Conservation (phyloP, 2,888 invertebrate genomes). For the Ypsolopha scabrella region DNA sequence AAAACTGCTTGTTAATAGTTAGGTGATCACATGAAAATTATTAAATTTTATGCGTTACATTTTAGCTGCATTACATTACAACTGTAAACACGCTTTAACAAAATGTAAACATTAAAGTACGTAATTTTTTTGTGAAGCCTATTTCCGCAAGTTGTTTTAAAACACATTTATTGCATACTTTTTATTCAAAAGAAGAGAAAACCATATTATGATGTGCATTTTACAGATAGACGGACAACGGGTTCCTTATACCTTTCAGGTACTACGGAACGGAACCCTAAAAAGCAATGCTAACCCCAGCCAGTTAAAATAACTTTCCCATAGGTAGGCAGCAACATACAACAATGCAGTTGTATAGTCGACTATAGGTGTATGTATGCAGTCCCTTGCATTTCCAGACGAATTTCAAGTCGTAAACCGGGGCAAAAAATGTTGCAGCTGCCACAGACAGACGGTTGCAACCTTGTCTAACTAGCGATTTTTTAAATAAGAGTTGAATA, state of each 20-base stretch:
- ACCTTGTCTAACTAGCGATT: constrained; percentile 41
- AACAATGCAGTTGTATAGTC: constrained; percentile 6
- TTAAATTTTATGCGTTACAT: too few relatives aligned
- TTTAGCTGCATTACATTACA: too few relatives aligned
- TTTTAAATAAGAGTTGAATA: not conserved
- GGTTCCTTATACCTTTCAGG: too few relatives aligned
- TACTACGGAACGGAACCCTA: too few relatives aligned
- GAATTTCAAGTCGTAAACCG: constrained; percentile 24
- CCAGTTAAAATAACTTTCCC: not conserved
- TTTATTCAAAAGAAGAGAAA: not conserved
- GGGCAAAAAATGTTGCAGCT: constrained; percentile 48
- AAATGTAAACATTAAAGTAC: too few relatives aligned
- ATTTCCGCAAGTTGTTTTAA: too few relatives aligned
- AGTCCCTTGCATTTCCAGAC: constrained; percentile 54
- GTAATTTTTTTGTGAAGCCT: too few relatives aligned
- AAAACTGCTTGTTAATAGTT: too few relatives aligned
- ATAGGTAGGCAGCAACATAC: constrained; percentile 1
- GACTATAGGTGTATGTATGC: constrained; percentile 18
- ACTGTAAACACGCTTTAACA: too few relatives aligned
- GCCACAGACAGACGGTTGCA: constrained; percentile 29
- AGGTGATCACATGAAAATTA: too few relatives aligned
- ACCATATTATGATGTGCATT: too few relatives aligned
- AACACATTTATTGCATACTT: not conserved
- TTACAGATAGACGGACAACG: too few relatives aligned
- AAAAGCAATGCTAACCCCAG: not conserved